Evolutionary conservation across 2,797 vertebrate genomes (phyloP).

Genomic region (Scomberomorus guttatus): DNA sequence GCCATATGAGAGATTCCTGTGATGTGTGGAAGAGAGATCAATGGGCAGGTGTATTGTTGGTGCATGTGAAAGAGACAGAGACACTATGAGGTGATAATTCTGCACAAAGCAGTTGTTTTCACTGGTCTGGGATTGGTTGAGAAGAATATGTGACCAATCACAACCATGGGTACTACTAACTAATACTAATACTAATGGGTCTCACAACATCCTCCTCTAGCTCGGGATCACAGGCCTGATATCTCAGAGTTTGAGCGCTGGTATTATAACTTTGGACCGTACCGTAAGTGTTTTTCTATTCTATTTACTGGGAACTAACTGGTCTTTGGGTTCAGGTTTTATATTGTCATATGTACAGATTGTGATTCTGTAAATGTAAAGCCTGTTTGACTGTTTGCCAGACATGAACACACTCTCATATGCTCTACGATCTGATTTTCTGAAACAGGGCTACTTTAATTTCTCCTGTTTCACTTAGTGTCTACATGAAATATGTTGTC

Average conservation of each 20-base stretch:
- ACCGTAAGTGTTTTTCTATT: constrained; percentile 86
- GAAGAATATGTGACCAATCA: constrained; percentile 55
- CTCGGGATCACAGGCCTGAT: constrained; percentile 85
- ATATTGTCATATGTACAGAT: constrained; percentile 24
- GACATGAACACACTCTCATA: not conserved
- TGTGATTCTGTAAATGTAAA: constrained; percentile 20
- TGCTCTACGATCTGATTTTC: constrained; percentile 11
- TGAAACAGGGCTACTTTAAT: not conserved
- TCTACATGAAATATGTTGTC: constrained; percentile 2
- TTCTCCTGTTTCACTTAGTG: constrained; percentile 7
- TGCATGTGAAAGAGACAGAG: constrained; percentile 61
- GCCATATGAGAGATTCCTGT: constrained; percentile 62
- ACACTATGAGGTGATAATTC: constrained; percentile 49
- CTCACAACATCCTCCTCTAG: constrained; percentile 84
- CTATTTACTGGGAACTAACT: constrained; percentile 69
- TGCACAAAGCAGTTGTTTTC: constrained; percentile 62
- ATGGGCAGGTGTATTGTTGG: constrained; percentile 47
- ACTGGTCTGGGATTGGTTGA: constrained; percentile 72
- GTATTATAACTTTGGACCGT: constrained; percentile 87
- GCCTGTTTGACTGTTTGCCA: constrained; percentile 17
- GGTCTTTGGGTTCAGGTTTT: constrained; percentile 38
- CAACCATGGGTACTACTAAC: constrained; percentile 67
- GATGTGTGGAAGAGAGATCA: constrained; percentile 27
- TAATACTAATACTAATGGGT: constrained; percentile 74
- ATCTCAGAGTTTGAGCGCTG: constrained; percentile 87